Percentiles rank a stretch among this genome's conserved stretches.
phyloP scores from a whole-genome alignment of 1,140 invertebrate genomes.

The Drosophila asahinai region DNA sequence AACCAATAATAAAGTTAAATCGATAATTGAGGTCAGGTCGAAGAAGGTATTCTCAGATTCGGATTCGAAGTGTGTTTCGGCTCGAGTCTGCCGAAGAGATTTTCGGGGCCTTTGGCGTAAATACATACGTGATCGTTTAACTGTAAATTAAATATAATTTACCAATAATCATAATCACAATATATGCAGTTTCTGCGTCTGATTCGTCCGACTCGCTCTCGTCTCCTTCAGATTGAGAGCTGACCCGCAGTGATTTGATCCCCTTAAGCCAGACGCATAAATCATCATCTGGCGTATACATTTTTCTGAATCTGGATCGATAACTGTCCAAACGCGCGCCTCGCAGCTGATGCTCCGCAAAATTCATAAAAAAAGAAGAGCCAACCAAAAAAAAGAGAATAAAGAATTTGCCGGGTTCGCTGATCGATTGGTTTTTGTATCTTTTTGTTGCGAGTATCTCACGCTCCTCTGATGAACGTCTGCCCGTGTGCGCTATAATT shows the following conservation, averaged over 20 bases:
- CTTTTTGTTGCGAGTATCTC: conserved; percentile 35
- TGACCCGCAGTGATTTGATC: conserved; percentile 66
- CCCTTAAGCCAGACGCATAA: conserved; percentile 76
- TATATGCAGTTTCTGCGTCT: conserved; percentile 63
- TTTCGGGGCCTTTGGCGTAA: conserved; percentile 49
- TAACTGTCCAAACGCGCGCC: conserved; percentile 75
- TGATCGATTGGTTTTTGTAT: conserved; percentile 55
- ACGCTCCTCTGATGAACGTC: conserved; percentile 45
- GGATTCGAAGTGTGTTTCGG: conserved; percentile 18
- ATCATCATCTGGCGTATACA: conserved; percentile 57
- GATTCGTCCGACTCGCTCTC: conserved; percentile 4
- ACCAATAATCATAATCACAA: conserved; percentile 85
- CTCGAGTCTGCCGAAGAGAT: conserved; percentile 22
- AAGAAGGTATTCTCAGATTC: conserved; percentile 40
- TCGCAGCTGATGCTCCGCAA: conserved; percentile 48
- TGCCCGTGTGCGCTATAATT: conserved; percentile 52
- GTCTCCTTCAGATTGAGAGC: conserved; percentile 46
- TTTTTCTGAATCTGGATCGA: conserved; percentile 56
- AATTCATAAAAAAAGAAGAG: conserved; percentile 4
- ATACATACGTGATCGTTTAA: conserved; percentile 85
- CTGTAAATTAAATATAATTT: conserved; percentile 85
- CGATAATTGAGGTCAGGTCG: conserved; percentile 84
- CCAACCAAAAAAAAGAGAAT: conserved; percentile 1
- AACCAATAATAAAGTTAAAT: conserved; percentile 85
- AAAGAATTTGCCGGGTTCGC: conserved; percentile 35